These are phyloP conservation scores for Actenoides hombroni DNA, from an alignment of 2,113 vertebrate genomes.

Conservation along the genomic window DNA sequence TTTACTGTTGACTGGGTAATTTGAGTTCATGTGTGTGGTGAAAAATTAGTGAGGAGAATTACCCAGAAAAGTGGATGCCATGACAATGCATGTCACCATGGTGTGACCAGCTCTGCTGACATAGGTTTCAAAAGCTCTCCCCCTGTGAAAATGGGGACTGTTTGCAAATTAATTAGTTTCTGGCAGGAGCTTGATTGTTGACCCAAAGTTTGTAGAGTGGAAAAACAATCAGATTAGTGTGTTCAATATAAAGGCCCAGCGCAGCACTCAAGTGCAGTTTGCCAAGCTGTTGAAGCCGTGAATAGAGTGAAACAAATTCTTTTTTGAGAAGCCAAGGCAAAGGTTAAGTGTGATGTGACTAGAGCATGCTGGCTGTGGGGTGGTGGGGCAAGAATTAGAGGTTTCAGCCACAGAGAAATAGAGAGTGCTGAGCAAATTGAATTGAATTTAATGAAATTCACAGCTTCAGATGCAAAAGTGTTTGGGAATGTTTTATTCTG, in stretches of 20 bases:
- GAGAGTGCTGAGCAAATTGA: slow-evolving; percentile 29
- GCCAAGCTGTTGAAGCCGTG: slow-evolving; percentile 72
- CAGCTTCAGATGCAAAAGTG: slow-evolving; percentile 7
- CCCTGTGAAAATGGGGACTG: slow-evolving; percentile 80
- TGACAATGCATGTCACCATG: slow-evolving; percentile 78
- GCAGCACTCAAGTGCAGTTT: slow-evolving; percentile 72
- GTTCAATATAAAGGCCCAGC: slow-evolving; percentile 76
- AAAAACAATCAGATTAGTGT: slow-evolving; percentile 86
- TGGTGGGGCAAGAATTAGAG: slow-evolving; percentile 46
- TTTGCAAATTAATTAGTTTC: slow-evolving; percentile 88
- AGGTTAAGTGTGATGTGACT: slow-evolving; percentile 85
- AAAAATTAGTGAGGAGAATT: slow-evolving; percentile 79
- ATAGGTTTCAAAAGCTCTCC: slow-evolving; percentile 79
- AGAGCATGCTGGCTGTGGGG: slow-evolving; percentile 43
- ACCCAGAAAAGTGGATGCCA: slow-evolving; percentile 72
- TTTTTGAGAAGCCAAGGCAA: slow-evolving; percentile 75
- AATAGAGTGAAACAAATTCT: slow-evolving; percentile 80
- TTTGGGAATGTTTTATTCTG: slow-evolving; percentile 28
- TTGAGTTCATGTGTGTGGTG: slow-evolving; percentile 76
- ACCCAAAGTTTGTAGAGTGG: slow-evolving; percentile 82
- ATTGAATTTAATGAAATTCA: slow-evolving; percentile 64
- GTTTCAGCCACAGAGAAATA: slow-evolving; percentile 63
- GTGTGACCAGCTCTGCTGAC: slow-evolving; percentile 77
- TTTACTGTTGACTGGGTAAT: slow-evolving; percentile 78
- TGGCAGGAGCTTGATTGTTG: slow-evolving; percentile 83